phyloP scores from a whole-genome alignment of 2,888 invertebrate genomes.

The Chrysopilus asiliformis region DNA sequence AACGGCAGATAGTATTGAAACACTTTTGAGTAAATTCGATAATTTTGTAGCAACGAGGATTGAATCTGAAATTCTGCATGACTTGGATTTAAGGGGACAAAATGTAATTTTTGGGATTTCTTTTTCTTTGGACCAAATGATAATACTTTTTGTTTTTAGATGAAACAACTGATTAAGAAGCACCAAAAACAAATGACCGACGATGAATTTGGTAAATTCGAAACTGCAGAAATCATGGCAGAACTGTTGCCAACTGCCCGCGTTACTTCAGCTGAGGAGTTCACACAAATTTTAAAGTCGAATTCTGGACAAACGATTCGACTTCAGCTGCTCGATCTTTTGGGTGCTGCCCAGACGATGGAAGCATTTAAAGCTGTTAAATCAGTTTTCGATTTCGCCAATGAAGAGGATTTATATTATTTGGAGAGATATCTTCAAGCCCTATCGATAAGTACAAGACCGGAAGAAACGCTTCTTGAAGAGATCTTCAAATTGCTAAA shows the following conservation, averaged over 20 bases:
- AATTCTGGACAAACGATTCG: constrained; percentile 24
- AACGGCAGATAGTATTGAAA: too few species aligned
- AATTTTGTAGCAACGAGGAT: too few species aligned
- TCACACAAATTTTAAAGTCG: constrained; percentile 37
- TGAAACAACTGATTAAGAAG: too few species aligned
- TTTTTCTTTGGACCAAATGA: too few species aligned
- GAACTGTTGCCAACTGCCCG: constrained; percentile 49
- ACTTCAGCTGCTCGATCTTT: constrained; percentile 52
- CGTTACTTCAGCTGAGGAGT: constrained; percentile 42
- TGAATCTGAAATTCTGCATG: too few species aligned
- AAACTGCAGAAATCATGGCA: constrained; percentile 50
- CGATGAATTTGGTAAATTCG: constrained; percentile 46
- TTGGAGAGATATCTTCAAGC: constrained; percentile 64
- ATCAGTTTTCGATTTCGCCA: constrained; percentile 44
- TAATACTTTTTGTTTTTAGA: too few species aligned
- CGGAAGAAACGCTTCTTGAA: constrained; percentile 40
- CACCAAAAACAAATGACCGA: background rate
- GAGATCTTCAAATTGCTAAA: constrained; percentile 22
- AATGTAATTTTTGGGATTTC: too few species aligned
- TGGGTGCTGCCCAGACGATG: constrained; percentile 55
- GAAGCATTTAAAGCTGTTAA: constrained; percentile 54
- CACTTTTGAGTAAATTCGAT: too few species aligned
- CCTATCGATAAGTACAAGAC: constrained; percentile 52
- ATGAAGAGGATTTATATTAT: constrained; percentile 38
- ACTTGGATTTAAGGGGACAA: too few species aligned